phyloP scores from a whole-genome alignment of 2,888 invertebrate genomes.

The Cactoblastis cactorum region DNA sequence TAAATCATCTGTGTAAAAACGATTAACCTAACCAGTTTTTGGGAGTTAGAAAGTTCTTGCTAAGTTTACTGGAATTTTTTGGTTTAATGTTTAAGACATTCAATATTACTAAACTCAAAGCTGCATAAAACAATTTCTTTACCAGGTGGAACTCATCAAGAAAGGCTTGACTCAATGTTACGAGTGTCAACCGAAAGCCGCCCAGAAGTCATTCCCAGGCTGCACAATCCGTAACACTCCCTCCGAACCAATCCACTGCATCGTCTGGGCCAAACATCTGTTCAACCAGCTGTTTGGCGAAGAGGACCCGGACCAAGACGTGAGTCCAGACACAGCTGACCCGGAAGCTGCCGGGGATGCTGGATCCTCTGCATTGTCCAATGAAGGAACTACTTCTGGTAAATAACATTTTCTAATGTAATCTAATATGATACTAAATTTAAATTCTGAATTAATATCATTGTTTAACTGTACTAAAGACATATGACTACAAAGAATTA shows the following conservation, averaged over 20 bases:
- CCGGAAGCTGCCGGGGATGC: constrained; percentile 91
- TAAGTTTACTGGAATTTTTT: too few species aligned
- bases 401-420: not conserved
- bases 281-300: constrained; percentile 99
- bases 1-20: too few species aligned
- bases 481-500: too few species aligned
- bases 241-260: constrained; percentile 99
- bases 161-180: constrained; percentile 96
- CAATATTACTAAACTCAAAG: too few species aligned
- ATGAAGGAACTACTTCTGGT: constrained; percentile 55
- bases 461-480: too few species aligned
- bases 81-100: too few species aligned
- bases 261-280: constrained; percentile 99
- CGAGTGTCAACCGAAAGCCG: constrained; percentile 95
- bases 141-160: constrained; percentile 89
- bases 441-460: too few species aligned
- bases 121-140: too few species aligned
- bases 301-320: constrained; percentile 96
- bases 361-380: constrained; percentile 77
- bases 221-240: constrained; percentile 99
- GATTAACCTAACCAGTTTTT: too few species aligned
- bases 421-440: too few species aligned
- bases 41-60: too few species aligned
- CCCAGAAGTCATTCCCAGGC: constrained; percentile 96
- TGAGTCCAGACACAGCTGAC: constrained; percentile 97